A percentile compares a stretch with the other conserved stretches of the same genome.
phyloP scores from a whole-genome alignment of 2,888 invertebrate species.

The Eumacrocentrus americanus region DNA sequence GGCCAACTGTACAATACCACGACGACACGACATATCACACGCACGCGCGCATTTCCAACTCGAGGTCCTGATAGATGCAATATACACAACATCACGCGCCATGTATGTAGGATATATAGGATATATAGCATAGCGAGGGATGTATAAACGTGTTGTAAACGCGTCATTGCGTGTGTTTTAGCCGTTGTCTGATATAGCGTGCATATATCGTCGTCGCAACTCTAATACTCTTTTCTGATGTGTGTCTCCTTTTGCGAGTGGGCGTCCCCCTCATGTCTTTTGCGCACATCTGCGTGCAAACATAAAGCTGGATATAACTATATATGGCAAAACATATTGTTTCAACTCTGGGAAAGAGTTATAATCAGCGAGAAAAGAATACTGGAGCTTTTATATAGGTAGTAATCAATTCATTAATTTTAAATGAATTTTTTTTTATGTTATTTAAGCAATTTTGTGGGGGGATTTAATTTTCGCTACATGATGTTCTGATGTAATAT shows the following conservation, averaged over 20 bases:
- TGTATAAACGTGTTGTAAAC: conserved; percentile 16
- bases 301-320: no score
- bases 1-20: not conserved
- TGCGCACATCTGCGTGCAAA: conserved; percentile 19
- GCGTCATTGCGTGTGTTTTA: conserved; percentile 27
- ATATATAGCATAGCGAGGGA: no score
- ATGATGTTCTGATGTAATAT: no score
- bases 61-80: not conserved
- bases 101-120: conserved; percentile 7
- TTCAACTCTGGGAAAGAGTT: no score
- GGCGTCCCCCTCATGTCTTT: conserved; percentile 43
- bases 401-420: no score
- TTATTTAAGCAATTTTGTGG: no score
- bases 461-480: no score
- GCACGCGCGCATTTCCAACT: not conserved
- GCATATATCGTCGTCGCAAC: no score
- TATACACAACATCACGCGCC: conserved; percentile 19
- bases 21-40: not conserved
- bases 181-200: conserved; percentile 4
- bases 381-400: no score
- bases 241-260: conserved; percentile 33
- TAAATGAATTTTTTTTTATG: no score
- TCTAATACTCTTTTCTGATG: not conserved
- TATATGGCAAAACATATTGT: no score
- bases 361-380: no score